A percentile compares a stretch with the other conserved stretches of the same genome.
phyloP scores from a whole-genome alignment of 2,888 invertebrate species.

The Malacosoma neustria region DNA sequence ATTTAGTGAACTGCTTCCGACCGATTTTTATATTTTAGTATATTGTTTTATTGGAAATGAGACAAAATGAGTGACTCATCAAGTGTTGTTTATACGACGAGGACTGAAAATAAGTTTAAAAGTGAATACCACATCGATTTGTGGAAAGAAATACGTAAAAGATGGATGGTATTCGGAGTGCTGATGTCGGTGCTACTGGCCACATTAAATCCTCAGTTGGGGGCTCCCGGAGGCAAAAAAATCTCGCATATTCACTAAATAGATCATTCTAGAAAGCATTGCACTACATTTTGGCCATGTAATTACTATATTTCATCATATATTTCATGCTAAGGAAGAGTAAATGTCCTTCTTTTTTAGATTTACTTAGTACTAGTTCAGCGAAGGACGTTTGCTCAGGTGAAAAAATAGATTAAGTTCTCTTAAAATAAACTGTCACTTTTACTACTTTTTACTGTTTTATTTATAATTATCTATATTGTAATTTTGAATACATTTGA shows the following conservation, averaged over 20 bases:
- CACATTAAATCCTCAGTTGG: conserved; percentile 41
- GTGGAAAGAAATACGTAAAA: conserved; percentile 34
- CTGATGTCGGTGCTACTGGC: conserved; percentile 37
- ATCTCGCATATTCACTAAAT: conserved; percentile 43
- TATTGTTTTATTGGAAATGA: neutral
- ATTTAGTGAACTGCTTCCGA: too few relatives aligned
- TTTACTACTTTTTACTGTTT: too few relatives aligned
- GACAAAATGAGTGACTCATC: neutral
- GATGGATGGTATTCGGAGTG: conserved; percentile 50
- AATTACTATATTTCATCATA: conserved; percentile 22
- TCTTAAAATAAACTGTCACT: too few relatives aligned
- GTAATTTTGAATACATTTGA: too few relatives aligned
- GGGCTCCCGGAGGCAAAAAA: conserved; percentile 63
- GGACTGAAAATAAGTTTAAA: conserved; percentile 12
- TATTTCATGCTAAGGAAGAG: conserved; percentile 1
- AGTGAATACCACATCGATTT: conserved; percentile 34
- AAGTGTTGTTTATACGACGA: conserved; percentile 6
- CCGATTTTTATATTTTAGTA: too few relatives aligned
- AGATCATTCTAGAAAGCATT: conserved; percentile 54
- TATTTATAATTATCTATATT: too few relatives aligned
- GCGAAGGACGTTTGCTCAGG: too few relatives aligned
- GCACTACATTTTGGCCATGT: conserved; percentile 50
- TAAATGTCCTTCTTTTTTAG: neutral
- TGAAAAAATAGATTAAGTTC: too few relatives aligned
- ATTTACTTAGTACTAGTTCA: too few relatives aligned